A percentile compares a stretch with the other conserved stretches of the same genome.
Conservation (phyloP, 2,888 invertebrate genomes). For the Rugalucina vietnamica region DNA sequence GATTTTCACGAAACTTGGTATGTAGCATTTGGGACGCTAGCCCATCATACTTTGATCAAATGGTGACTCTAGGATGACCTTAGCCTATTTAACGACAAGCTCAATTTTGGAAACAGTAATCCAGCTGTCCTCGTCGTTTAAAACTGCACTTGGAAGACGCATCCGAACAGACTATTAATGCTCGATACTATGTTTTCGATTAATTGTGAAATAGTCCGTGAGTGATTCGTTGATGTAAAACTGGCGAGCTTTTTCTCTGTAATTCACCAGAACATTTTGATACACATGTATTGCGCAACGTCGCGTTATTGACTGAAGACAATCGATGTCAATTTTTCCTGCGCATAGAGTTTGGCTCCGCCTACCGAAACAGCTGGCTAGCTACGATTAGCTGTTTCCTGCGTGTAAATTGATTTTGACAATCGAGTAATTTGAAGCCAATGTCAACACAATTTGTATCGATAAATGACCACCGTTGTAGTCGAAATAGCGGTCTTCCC, state of each 20-base stretch:
- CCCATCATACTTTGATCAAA: too few species aligned
- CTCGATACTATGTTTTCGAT: neutral
- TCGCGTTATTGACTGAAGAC: neutral
- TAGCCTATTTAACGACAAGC: too few species aligned
- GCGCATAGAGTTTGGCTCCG: neutral
- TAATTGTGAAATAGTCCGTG: neutral
- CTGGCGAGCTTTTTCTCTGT: slow-evolving; percentile 4
- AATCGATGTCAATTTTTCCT: neutral
- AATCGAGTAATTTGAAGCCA: neutral
- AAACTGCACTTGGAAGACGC: slow-evolving; percentile 1
- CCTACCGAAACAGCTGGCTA: neutral
- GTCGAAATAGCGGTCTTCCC: too few species aligned
- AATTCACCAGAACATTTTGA: neutral
- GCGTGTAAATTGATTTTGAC: neutral
- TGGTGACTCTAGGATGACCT: too few species aligned
- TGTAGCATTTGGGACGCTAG: too few species aligned
- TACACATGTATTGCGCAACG: neutral
- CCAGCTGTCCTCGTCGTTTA: neutral
- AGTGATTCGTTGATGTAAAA: neutral
- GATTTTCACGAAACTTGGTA: too few species aligned
- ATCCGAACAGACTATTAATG: neutral
- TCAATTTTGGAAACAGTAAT: too few species aligned
- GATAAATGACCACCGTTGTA: neutral
- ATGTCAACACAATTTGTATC: neutral
- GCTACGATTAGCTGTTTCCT: neutral